Conservation (phyloP, 2,888 invertebrate genomes). For the Agrotis clavis region DNA sequence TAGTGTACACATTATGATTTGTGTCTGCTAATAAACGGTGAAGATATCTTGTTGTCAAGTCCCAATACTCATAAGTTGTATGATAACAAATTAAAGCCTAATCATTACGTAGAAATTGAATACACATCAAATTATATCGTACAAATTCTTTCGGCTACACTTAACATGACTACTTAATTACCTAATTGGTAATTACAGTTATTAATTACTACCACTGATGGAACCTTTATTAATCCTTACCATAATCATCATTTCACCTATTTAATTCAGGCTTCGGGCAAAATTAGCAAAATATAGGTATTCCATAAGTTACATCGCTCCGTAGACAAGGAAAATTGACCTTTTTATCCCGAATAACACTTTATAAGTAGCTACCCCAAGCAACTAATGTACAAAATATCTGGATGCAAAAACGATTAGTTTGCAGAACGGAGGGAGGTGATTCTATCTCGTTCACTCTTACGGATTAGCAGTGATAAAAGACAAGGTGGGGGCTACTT, state of each 20-base stretch:
- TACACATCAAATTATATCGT: neutral
- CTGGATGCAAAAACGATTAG: conserved; percentile 65
- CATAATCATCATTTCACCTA: neutral
- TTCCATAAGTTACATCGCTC: neutral
- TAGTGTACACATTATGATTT: no score
- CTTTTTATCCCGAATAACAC: conserved; percentile 50
- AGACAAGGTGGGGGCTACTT: conserved; percentile 59
- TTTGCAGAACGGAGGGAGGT: conserved; percentile 52
- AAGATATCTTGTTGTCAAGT: no score
- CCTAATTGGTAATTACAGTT: neutral
- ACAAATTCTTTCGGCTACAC: neutral
- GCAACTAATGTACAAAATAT: conserved; percentile 64
- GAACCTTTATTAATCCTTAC: neutral
- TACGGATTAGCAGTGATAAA: conserved; percentile 36
- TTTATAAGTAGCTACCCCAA: conserved; percentile 59
- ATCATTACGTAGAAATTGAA: neutral
- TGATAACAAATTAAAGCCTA: neutral
- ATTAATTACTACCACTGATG: conserved; percentile 6
- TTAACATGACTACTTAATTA: neutral
- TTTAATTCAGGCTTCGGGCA: neutral
- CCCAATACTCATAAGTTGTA: neutral
- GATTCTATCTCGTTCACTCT: conserved; percentile 52
- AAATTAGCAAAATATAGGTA: conserved; percentile 9
- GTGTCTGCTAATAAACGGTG: no score
- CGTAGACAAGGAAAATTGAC: conserved; percentile 6